Evolutionary conservation across 2,888 invertebrate species (phyloP).

Genomic region (Syritta pipiens): DNA sequence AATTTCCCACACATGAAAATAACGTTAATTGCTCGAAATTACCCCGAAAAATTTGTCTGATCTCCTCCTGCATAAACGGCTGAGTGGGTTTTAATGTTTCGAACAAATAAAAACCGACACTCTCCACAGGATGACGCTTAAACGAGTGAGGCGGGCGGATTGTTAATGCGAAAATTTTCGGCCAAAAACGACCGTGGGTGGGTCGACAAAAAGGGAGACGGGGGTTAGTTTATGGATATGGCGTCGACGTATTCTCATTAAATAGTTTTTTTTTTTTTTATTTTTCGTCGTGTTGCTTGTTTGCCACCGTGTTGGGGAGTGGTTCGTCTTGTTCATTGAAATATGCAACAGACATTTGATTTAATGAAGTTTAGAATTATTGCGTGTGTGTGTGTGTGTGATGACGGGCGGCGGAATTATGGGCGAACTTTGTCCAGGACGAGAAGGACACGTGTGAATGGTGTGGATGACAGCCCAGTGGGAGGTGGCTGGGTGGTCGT

Average conservation of each 20-base stretch:
- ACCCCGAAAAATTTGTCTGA: conserved; percentile 27
- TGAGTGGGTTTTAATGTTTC: conserved; percentile 60
- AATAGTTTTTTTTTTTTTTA: not conserved
- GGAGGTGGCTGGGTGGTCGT: no score
- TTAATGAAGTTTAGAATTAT: not conserved
- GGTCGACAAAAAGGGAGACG: no score
- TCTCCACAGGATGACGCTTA: conserved; percentile 43
- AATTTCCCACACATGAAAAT: conserved; percentile 42
- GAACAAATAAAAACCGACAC: conserved; percentile 53
- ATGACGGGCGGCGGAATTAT: no score
- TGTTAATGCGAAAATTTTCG: conserved; percentile 50
- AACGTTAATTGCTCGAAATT: conserved; percentile 61
- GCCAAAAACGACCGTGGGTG: no score
- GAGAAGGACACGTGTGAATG: no score
- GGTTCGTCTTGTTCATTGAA: no score
- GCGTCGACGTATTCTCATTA: not conserved
- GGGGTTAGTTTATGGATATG: conserved; percentile 32
- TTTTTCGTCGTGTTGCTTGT: no score
- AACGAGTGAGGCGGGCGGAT: no score
- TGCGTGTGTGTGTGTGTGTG: not conserved
- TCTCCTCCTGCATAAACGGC: not conserved
- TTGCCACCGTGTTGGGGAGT: not conserved
- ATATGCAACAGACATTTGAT: not conserved
- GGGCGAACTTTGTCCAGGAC: no score
- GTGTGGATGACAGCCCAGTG: no score